Base-by-base conservation (phyloP, 1,140 invertebrate genomes). In the Probaryconus sp. region DNA sequence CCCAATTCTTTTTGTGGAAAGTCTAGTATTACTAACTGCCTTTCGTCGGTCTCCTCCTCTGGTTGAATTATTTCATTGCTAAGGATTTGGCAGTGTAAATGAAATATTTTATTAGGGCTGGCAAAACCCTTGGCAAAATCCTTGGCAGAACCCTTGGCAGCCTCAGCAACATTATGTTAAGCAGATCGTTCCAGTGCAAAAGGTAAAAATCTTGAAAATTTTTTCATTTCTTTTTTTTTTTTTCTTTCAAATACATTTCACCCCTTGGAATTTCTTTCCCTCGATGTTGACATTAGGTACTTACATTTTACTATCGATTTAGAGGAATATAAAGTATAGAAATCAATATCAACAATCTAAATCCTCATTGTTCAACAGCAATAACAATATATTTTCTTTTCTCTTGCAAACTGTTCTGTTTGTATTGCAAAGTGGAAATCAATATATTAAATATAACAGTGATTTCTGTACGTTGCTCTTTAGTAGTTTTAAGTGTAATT, bases 91-190 rank as follows among this genome's bases (percentile, higher is more conserved):
- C 43, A 56, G 61, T 61, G 73, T 76, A 53, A 65, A 70, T 67
- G 20, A 43, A 70, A 70, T 76, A 58, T 70, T 70, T 63, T 72
- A 48, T 72, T 71, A 79, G 77, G 69, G 64, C 56, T 76, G 68
- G 76, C 69, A 71, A 70, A 65, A 76, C 53, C 79, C 71, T 43
- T 77, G 67, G 68, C 76, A 78, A 74, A 67, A 76, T 75, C 72
- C 74, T 60, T 81, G 79, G 79, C 76, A 79, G 56, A 40, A 74
- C 45, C 75, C 74, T 65, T 73, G 75, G 65, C 70, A 79, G 47
- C 24, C 68, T 30, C 79, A 84, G 51, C 76, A 35, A 38, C 76
- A 51, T 18, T 61, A 60, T 55, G 48, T 74, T 68, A 74, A 74
- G 61, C 45, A 74, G 48, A 56, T 74, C 48, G 55, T 74, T 73